These are phyloP conservation scores for Trinectes maculatus DNA, from an alignment of 2,113 vertebrate genomes.

Conservation along the genomic window DNA sequence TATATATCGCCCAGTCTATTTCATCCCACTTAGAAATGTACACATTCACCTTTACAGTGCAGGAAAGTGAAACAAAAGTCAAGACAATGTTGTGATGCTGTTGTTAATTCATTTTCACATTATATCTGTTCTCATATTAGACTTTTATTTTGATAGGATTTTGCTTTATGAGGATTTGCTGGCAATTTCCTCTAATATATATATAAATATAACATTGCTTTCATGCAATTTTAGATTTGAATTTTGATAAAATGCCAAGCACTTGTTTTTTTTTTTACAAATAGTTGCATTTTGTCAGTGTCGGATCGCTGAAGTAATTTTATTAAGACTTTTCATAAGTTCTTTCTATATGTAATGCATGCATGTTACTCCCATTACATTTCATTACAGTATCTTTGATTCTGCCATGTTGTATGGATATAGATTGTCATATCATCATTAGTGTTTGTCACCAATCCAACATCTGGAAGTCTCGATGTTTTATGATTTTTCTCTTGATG, in stretches of 20 bases:
- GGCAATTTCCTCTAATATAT: slow-evolving; percentile 77
- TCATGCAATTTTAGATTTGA: slow-evolving; percentile 45
- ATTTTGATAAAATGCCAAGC: slow-evolving; percentile 38
- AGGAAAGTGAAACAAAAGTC: not conserved
- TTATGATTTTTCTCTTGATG: slow-evolving; percentile 30
- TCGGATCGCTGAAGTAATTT: slow-evolving; percentile 38
- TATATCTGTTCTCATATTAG: slow-evolving; percentile 28
- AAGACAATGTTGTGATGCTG: slow-evolving; percentile 8
- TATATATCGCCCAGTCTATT: not conserved
- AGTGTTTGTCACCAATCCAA: slow-evolving; percentile 7
- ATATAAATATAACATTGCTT: slow-evolving; percentile 32
- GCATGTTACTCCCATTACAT: slow-evolving; percentile 53
- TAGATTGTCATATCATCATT: slow-evolving; percentile 11
- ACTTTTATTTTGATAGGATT: slow-evolving; percentile 35
- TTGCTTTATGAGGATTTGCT: slow-evolving; percentile 73
- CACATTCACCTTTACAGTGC: not conserved
- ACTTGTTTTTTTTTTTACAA: slow-evolving; percentile 50
- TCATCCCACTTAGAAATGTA: not conserved
- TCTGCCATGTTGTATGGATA: slow-evolving; percentile 25
- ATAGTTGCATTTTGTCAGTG: slow-evolving; percentile 1
- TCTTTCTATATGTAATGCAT: slow-evolving; percentile 50
- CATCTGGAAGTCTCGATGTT: slow-evolving; percentile 34
- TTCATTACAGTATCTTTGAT: slow-evolving; percentile 54
- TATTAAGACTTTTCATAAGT: slow-evolving; percentile 20
- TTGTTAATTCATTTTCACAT: not conserved